phyloP scores from a whole-genome alignment of 2,797 vertebrate genomes.

The Xiphophorus birchmanni region DNA sequence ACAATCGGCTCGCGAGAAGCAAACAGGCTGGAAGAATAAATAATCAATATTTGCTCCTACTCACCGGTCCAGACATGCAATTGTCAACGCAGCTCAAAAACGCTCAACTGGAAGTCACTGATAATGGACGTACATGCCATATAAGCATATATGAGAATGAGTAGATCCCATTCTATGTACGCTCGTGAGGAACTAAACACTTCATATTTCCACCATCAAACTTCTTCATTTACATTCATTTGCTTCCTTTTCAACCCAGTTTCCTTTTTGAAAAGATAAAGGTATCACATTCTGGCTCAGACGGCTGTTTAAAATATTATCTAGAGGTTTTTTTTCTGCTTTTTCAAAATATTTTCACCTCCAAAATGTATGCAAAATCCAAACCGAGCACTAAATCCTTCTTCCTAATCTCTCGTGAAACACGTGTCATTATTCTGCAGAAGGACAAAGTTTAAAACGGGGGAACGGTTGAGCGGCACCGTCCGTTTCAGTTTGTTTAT shows the following conservation, averaged over 20 bases:
- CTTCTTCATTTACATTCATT: not conserved
- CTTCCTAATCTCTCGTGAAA: not conserved
- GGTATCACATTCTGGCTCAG: not conserved
- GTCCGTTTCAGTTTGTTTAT: not conserved
- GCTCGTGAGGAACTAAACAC: not conserved
- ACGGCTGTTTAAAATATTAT: not conserved
- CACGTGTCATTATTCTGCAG: not conserved
- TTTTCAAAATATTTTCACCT: not conserved
- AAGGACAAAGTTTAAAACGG: not conserved
- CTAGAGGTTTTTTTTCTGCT: not conserved
- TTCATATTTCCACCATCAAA: not conserved
- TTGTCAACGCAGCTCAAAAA: not conserved
- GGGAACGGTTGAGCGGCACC: too few relatives aligned
- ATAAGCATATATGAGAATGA: not conserved
- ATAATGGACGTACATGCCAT: too few relatives aligned
- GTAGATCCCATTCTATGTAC: not conserved
- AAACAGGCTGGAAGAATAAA: not conserved
- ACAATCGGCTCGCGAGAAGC: not conserved
- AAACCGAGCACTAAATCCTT: not conserved
- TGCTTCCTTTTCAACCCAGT: not conserved
- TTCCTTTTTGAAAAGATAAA: not conserved
- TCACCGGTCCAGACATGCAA: not conserved
- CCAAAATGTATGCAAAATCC: not conserved
- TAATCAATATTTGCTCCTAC: not conserved
- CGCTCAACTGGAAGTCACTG: not conserved